phyloP scores from a whole-genome alignment of 2,888 invertebrate species.

The Cheilosia vulpina region DNA sequence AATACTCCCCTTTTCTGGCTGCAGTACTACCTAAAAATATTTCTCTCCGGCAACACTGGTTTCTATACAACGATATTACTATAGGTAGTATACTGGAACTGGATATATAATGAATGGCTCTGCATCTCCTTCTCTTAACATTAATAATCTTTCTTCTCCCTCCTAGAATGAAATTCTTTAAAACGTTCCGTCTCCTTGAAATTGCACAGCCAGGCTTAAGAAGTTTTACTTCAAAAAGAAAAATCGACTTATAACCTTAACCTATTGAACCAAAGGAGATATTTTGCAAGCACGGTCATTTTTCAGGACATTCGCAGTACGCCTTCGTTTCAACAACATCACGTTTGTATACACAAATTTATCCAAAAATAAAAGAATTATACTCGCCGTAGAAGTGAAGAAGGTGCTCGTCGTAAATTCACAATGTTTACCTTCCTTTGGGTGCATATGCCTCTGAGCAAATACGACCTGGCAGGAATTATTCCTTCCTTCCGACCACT shows the following conservation, averaged over 20 bases:
- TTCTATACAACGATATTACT: no score
- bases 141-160: no score
- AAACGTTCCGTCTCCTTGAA: no score
- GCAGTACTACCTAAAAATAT: no score
- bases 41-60: no score
- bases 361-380: conserved; percentile 18
- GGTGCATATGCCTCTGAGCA: background rate
- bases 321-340: background rate
- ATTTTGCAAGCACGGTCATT: background rate
- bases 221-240: no score
- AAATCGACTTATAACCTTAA: background rate
- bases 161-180: no score
- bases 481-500: conserved; percentile 8
- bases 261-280: background rate
- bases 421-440: conserved; percentile 13
- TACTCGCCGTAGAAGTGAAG: background rate
- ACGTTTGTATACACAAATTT: conserved; percentile 1
- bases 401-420: conserved; percentile 29
- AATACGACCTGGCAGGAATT: conserved; percentile 27
- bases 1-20: no score
- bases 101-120: no score
- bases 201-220: no score
- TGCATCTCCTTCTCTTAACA: no score
- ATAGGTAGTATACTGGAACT: no score
- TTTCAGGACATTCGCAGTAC: background rate